A percentile compares a stretch with the other conserved stretches of the same genome.
phyloP scores from a whole-genome alignment of 1,140 invertebrate species.

The Drosophila athabasca region DNA sequence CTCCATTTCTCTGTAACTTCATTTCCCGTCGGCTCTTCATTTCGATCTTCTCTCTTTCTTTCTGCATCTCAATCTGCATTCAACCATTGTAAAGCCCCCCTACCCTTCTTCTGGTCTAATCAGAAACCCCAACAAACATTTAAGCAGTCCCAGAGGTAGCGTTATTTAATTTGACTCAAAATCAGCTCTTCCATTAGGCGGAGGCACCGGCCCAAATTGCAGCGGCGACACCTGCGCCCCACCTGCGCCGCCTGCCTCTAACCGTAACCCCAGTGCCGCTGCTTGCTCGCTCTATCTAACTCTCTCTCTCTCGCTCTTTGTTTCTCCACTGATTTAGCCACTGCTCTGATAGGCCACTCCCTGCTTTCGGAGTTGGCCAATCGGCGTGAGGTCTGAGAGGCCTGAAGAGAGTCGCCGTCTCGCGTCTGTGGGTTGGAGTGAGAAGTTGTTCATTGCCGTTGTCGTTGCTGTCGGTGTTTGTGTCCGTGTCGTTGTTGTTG shows the following conservation, averaged over 20 bases:
- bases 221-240: conserved; percentile 62
- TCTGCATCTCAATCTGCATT: neutral
- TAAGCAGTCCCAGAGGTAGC: conserved; percentile 38
- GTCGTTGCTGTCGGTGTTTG: conserved; percentile 25
- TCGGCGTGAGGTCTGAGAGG: conserved; percentile 22
- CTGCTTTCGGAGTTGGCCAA: conserved; percentile 38
- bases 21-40: conserved; percentile 36
- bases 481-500: conserved; percentile 24
- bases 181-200: conserved; percentile 58
- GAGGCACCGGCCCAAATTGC: conserved; percentile 56
- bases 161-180: conserved; percentile 53
- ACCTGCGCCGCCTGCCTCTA: conserved; percentile 1
- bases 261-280: no score
- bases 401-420: conserved; percentile 10
- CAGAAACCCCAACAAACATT: conserved; percentile 42
- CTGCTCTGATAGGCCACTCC: conserved; percentile 40
- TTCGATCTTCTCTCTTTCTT: neutral
- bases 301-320: conserved; percentile 5
- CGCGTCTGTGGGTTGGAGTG: conserved; percentile 13
- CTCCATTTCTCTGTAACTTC: neutral
- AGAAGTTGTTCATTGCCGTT: conserved; percentile 36
- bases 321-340: neutral
- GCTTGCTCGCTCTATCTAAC: conserved; percentile 2
- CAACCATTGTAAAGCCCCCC: neutral
- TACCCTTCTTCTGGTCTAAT: conserved; percentile 18